Evolutionary conservation across 1,140 invertebrate species (phyloP), one percentile per base, ranked within the genome.

Genomic region (Drosophila fuyamai): DNA sequence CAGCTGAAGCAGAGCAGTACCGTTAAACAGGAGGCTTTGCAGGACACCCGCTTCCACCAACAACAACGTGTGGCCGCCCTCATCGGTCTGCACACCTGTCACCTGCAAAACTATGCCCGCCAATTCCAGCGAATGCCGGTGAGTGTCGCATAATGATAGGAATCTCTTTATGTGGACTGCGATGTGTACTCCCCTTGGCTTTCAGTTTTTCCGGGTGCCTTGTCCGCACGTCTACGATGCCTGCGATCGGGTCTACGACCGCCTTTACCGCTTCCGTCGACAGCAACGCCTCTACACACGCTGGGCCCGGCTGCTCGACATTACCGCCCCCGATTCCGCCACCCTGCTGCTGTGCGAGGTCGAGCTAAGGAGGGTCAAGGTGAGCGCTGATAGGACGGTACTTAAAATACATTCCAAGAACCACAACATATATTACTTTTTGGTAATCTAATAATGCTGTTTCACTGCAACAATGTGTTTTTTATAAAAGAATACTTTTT

Each of bases 1-100:
- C 96, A 96, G 62, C 94, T 97, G n/a, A 98, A 98, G 92, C 98
- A 98, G 93, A 83, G 94, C 75, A 95, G 96, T 7, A 94, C 96
- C 14, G 95, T 96, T 65, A 95, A 97, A 29, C 97, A 97, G 92
- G 97, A 98, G 92, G 94, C 95, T 16, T 96, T 98, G 13, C 96
- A 95, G 36, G 97, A 98, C 32, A 94, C 97, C 61, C 94, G 80
- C 53, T 59, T 41, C 44, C 81, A 86, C 63, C 93, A 79, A 94
- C 95, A 48, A 94, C 95, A 97, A 83, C 96, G 97, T 85, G 93
- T 95, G 40, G 95, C 97, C 14, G 95, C 95, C 13, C 96, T 97
- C 23, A 94, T 96, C 61, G 94, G 94, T 5, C 94, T 95, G 48
- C 97, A 97, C 91, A 96, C 97, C 79, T 95, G 95, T 36, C 94